Base-by-base conservation (phyloP, 2,888 invertebrate genomes). In the Neria commutata region DNA sequence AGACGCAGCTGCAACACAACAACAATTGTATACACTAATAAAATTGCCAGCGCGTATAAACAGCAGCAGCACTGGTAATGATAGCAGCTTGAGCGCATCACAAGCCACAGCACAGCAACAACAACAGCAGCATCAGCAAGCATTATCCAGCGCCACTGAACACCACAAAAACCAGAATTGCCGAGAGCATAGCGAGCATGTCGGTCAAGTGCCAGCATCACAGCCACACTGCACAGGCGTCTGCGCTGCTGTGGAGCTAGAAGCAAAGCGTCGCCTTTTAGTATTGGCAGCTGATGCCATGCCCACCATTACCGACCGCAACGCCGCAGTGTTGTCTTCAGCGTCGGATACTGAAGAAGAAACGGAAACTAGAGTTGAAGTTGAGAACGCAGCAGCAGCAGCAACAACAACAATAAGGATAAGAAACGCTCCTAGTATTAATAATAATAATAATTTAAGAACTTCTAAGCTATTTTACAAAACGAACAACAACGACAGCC, bases 31-130 rank as follows among this genome's bases (percentile, higher is more conserved):
- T 19, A 62, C 63, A 46, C 42, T 65, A 56, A 62, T 68, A 60
- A 64, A 71, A 65, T 72, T 74, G 64, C 69, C 78, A 61, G 77
- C 73, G 34, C 73, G 73, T 60, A 80, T 78, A 65, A 79, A 75
- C 55, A 79, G 80, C 71, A 80, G 80, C 71, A 80, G 77, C 65
- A 80, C 79, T 68, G 75, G 76, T 55, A 67, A 63, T 62, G 67
- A 77, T 72, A 76, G 70, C 68, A 75, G 67, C 69, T 72, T 71
- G 63, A 68, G 67, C 67, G 65, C 33, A 47, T 68, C 69, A 62
- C 68, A 67, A 74, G 74, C 71, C 73, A 71, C 74, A 74, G 59
- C 34, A 50, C 62, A 51, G 14, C 47, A 47, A 52, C 58, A 23
- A 47, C 62, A 53, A 58, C 65, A 71, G 56, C 67, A 63, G 58